These are phyloP conservation scores for Eupithecia inturbata DNA, from an alignment of 2,888 invertebrate species.

Conservation along the genomic window DNA sequence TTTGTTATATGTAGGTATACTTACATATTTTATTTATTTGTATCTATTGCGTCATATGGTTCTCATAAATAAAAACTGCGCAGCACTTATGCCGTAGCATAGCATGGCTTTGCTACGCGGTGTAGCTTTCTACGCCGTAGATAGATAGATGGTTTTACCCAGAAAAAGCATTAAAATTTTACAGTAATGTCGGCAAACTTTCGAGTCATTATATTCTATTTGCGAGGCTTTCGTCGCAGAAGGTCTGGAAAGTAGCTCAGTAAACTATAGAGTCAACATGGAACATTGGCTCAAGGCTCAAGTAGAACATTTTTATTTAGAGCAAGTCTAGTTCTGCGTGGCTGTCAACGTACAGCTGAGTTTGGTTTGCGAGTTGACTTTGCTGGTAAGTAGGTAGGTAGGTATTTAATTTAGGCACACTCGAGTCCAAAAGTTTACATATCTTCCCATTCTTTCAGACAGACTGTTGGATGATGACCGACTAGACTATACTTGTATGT, in stretches of 20 bases:
- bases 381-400: not conserved
- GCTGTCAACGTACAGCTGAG: conserved; percentile 47
- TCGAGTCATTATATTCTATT: conserved; percentile 62
- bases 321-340: conserved; percentile 55
- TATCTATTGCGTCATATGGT: not conserved
- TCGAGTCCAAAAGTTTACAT: not conserved
- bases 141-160: not conserved
- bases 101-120: not conserved
- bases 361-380: not conserved
- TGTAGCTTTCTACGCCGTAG: not conserved
- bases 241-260: conserved; percentile 51
- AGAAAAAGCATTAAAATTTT: conserved; percentile 4
- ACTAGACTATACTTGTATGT: not conserved
- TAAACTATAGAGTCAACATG: conserved; percentile 59
- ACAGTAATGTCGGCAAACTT: conserved; percentile 38
- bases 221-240: conserved; percentile 52
- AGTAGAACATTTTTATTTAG: conserved; percentile 68
- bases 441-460: not conserved
- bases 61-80: not conserved
- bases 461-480: not conserved
- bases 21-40: too few relatives aligned
- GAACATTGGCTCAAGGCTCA: conserved; percentile 61
- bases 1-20: too few relatives aligned
- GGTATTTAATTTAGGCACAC: not conserved
- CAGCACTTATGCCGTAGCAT: not conserved